phyloP scores from a whole-genome alignment of 2,888 invertebrate species.

The Leptopterna dolabrata region DNA sequence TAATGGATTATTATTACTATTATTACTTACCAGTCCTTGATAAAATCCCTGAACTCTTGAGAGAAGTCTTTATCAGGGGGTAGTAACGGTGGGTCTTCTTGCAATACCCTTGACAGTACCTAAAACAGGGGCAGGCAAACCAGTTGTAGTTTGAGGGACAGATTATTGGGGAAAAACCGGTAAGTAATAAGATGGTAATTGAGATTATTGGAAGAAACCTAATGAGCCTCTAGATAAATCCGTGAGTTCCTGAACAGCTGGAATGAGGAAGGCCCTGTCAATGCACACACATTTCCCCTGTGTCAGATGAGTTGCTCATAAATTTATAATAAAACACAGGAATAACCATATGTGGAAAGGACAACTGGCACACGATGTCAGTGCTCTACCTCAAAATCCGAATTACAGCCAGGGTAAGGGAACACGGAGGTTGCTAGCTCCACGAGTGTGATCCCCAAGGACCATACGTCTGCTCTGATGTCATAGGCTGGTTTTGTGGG shows the following conservation, averaged over 20 bases:
- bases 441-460: constrained; percentile 93
- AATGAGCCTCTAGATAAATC: no score
- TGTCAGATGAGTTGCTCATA: no score
- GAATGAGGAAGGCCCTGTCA: no score
- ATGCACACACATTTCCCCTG: no score
- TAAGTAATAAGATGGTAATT: no score
- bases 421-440: constrained; percentile 98
- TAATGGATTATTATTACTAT: background rate
- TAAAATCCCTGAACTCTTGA: constrained; percentile 89
- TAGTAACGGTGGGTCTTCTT: constrained; percentile 88
- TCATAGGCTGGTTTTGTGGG: constrained; percentile 96
- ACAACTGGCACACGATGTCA: background rate
- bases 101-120: constrained; percentile 84
- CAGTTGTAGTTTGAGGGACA: no score
- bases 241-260: no score
- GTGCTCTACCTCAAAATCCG: constrained; percentile 90
- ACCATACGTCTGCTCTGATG: constrained; percentile 99
- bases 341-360: background rate
- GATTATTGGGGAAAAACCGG: no score
- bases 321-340: no score
- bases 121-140: no score
- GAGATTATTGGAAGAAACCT: no score
- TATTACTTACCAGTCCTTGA: constrained; percentile 82
- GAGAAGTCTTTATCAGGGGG: constrained; percentile 85
- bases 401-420: constrained; percentile 94